Base-by-base conservation (phyloP, 1,140 invertebrate genomes). In the Alviniconcha marisindica region DNA sequence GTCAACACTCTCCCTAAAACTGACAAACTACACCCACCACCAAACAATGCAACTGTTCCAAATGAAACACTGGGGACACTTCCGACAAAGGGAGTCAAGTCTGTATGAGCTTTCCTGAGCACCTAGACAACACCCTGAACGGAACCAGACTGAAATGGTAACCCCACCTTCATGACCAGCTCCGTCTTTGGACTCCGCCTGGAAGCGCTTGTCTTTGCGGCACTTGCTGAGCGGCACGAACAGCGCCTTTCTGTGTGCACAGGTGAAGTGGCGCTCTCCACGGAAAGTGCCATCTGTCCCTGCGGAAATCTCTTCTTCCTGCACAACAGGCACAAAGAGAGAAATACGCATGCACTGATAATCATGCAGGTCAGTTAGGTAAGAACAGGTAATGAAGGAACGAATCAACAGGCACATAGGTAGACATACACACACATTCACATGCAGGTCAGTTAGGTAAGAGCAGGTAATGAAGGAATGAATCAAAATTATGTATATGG, bases 191-290 rank as follows among this genome's bases (percentile, higher is more conserved):
- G 82, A 83, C 21, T 89, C 92, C 90, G 96, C 96, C 12, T 95
- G 93, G 94, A 97, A 97, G 42, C 96, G 94, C 74, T 96, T 95
- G 93, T 97, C 97, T 88, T 95, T 95, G 38, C 95, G 94, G 90
- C 97, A 97, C 88, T 96, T 95, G 87, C 95, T 94, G 21, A 97
- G 93, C 38, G 95, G 95, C 36, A 97, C 96, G 93, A 97, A 98
- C 77, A 97, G 93, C 51, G 95, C 96, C 91, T 96, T 95, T 15
- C 95, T 94, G 54, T 95, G 94, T 31, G 94, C 94, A 93, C 96
- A 97, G 24, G 94, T 90, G 91, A 97, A 97, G 91, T 96, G 95
- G 66, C 95, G 94, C 71, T 94, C 90, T 7, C 96, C 95, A 89
- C 96, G 95, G 87, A 96, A 96, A 5, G 93, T 95, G 77, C 97